These are phyloP conservation scores for Helicolenus hilgendorfi DNA, from an alignment of 2,797 vertebrate species.

Conservation along the genomic window DNA sequence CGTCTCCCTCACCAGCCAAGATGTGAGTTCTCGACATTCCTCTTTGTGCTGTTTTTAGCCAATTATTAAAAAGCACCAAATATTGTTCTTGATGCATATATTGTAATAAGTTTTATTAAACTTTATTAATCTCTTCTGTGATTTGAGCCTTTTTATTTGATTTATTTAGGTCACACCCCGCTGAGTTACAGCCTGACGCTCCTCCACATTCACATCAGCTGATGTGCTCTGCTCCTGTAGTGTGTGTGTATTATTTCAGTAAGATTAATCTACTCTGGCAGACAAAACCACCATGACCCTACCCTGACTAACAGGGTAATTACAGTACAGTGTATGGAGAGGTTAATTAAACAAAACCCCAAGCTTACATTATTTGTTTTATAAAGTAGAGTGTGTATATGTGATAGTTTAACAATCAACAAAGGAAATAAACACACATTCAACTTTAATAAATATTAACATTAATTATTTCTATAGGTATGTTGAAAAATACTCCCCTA, in stretches of 20 bases:
- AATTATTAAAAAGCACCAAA: constrained; percentile 81
- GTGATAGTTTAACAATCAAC: background rate
- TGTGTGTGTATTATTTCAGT: background rate
- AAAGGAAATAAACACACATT: background rate
- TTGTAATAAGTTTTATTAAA: constrained; percentile 89
- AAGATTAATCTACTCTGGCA: constrained; percentile 7
- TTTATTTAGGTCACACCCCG: background rate
- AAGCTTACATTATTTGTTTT: background rate
- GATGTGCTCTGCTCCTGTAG: background rate
- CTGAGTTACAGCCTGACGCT: background rate
- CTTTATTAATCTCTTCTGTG: constrained; percentile 27
- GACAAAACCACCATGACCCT: background rate
- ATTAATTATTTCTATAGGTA: background rate
- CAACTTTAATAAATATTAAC: background rate
- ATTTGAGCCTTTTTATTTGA: background rate
- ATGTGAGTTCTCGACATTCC: constrained; percentile 85
- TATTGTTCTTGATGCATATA: constrained; percentile 83
- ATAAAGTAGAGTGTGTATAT: background rate
- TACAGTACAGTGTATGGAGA: background rate
- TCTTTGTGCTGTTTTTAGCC: constrained; percentile 83
- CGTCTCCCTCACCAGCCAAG: constrained; percentile 75
- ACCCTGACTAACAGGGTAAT: background rate
- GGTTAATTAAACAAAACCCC: background rate
- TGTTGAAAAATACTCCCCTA: background rate
- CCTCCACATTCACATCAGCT: background rate